Evolutionary conservation across 1,140 invertebrate genomes (phyloP).

Genomic region (Bombus sibiricus): DNA sequence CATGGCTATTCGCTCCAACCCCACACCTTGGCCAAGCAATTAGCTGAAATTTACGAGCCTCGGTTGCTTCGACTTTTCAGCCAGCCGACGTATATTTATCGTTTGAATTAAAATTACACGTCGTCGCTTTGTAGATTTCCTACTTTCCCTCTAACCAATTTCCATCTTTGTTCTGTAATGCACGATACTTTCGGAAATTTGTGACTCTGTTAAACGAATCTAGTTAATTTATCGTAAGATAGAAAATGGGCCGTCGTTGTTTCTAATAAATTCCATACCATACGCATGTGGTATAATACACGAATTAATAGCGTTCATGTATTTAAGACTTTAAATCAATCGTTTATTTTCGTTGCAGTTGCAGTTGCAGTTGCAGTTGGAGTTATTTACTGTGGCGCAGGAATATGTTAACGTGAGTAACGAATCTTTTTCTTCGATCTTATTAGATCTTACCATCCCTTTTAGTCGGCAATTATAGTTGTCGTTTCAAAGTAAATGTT

Average conservation of each 20-base stretch:
- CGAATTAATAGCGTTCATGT: background rate
- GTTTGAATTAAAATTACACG: background rate
- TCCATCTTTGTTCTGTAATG: too few species aligned
- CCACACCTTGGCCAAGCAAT: conserved; percentile 1
- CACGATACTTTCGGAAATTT: too few species aligned
- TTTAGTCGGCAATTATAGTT: background rate
- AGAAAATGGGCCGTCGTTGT: too few species aligned
- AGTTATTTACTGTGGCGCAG: background rate
- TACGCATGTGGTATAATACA: fast-evolving
- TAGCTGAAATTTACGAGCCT: conserved; percentile 54
- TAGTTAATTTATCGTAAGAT: too few species aligned
- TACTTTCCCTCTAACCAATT: background rate
- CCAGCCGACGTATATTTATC: background rate
- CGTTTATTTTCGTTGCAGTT: background rate
- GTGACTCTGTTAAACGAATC: too few species aligned
- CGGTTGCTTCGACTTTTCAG: background rate
- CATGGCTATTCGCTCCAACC: background rate
- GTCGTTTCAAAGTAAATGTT: background rate
- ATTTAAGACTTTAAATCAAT: background rate
- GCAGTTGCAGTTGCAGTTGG: background rate
- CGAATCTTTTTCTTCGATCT: fast-evolving
- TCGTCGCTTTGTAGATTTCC: too few species aligned
- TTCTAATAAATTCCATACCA: too few species aligned
- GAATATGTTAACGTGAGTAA: background rate
- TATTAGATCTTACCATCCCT: fast-evolving